Evolutionary conservation across 2,797 vertebrate genomes (phyloP).

Genomic region (Australoheros facetus): DNA sequence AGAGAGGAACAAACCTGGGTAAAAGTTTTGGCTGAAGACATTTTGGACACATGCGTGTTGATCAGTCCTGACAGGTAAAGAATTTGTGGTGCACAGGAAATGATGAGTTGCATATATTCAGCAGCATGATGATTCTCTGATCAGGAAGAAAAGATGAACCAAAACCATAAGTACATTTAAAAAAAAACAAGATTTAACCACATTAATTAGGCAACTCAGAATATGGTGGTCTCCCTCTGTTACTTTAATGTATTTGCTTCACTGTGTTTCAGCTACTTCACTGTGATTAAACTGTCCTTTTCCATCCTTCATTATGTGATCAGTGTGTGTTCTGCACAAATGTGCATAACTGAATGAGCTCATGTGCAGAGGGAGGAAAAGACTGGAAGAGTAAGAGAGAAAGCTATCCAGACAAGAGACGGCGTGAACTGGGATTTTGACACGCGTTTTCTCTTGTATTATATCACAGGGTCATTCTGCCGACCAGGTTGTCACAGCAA

Average conservation of each 20-base stretch:
- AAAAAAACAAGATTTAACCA: background rate
- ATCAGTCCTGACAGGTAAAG: rapidly evolving
- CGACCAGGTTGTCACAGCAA: slow-evolving; percentile 59
- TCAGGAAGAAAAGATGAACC: background rate
- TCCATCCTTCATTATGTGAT: background rate
- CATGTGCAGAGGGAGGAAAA: background rate
- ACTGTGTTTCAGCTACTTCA: background rate
- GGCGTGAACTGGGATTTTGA: slow-evolving; percentile 29
- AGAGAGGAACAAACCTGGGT: background rate
- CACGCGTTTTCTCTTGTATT: slow-evolving; percentile 24
- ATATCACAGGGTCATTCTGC: slow-evolving; percentile 29
- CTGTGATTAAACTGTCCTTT: background rate
- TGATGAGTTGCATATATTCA: background rate
- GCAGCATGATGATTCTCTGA: background rate
- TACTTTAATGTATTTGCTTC: background rate
- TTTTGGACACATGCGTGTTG: rapidly evolving
- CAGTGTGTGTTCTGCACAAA: background rate
- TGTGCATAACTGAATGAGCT: background rate
- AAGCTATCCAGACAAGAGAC: slow-evolving; percentile 1
- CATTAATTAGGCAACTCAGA: background rate
- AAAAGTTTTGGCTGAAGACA: background rate
- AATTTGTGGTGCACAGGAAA: background rate
- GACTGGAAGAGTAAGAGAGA: background rate
- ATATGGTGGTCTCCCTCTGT: background rate
- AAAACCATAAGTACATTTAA: background rate